These are phyloP conservation scores for Ichneumoninae sp. DNA, from an alignment of 2,888 invertebrate species.

Conservation along the genomic window DNA sequence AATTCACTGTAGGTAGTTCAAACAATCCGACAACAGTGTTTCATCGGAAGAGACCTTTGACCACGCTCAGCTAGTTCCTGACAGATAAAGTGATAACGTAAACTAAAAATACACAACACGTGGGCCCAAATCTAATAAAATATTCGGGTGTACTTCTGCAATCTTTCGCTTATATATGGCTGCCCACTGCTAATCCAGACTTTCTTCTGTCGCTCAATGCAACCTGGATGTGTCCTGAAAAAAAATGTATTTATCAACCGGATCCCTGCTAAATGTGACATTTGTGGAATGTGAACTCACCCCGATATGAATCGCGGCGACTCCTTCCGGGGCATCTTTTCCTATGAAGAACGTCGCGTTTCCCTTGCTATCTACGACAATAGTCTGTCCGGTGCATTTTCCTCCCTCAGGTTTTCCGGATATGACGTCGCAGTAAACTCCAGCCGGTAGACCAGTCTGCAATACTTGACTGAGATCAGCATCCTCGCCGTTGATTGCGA, in stretches of 20 bases:
- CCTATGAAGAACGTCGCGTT: constrained; percentile 86
- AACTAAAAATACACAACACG: neutral
- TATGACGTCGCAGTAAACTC: constrained; percentile 94
- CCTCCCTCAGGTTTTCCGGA: constrained; percentile 87
- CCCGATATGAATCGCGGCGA: constrained; percentile 88
- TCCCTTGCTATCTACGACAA: constrained; percentile 88
- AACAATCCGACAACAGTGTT: neutral
- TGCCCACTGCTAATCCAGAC: neutral
- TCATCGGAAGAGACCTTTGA: neutral
- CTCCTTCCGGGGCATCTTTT: constrained; percentile 87
- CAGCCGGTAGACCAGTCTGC: constrained; percentile 90
- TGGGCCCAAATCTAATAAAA: neutral
- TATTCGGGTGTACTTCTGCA: neutral
- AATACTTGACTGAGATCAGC: constrained; percentile 87
- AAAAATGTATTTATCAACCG: neutral
- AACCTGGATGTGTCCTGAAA: constrained; percentile 48
- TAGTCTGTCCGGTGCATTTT: constrained; percentile 88
- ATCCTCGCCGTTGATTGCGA: constrained; percentile 90
- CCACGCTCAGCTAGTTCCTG: neutral
- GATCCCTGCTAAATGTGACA: neutral
- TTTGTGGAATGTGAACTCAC: constrained; percentile 40
- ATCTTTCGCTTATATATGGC: neutral
- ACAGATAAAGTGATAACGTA: neutral
- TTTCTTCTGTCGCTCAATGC: neutral
- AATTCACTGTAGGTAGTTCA: neutral